Evolutionary conservation across 1,140 invertebrate genomes (phyloP).

Genomic region (Neodiprion virginianus): DNA sequence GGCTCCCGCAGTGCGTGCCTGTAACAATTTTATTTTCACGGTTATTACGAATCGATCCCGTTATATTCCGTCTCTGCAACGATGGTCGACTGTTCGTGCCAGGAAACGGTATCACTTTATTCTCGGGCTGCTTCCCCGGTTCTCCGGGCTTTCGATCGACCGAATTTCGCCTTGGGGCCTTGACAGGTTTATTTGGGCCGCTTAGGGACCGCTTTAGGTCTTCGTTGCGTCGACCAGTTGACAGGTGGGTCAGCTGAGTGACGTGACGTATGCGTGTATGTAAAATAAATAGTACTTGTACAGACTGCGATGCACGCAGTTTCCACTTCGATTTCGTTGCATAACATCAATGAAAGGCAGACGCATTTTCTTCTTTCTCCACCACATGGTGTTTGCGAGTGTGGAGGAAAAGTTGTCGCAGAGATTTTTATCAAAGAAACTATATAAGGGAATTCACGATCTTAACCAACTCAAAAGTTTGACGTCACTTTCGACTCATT

Average conservation of each 20-base stretch:
- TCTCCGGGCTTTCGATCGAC: not conserved
- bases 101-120: not conserved
- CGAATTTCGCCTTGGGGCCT: not conserved
- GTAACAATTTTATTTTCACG: too few relatives aligned
- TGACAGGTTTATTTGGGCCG: not conserved
- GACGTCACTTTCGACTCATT: too few relatives aligned
- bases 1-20: too few relatives aligned
- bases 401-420: too few relatives aligned
- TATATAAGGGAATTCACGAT: too few relatives aligned
- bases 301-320: too few relatives aligned
- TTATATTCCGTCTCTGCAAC: not conserved
- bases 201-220: not conserved
- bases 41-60: not conserved
- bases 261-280: not conserved
- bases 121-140: not conserved
- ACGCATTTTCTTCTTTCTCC: too few relatives aligned
- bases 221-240: not conserved
- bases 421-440: too few relatives aligned
- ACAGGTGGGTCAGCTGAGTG: not conserved
- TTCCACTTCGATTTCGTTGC: too few relatives aligned
- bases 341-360: too few relatives aligned
- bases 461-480: too few relatives aligned
- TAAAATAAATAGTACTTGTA: not conserved
- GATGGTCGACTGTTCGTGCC: not conserved
- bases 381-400: too few relatives aligned